Percentiles rank a stretch among this genome's conserved stretches.
Evolutionary conservation across 2,113 vertebrate genomes (phyloP).

Genomic region (Dermatemys mawii): DNA sequence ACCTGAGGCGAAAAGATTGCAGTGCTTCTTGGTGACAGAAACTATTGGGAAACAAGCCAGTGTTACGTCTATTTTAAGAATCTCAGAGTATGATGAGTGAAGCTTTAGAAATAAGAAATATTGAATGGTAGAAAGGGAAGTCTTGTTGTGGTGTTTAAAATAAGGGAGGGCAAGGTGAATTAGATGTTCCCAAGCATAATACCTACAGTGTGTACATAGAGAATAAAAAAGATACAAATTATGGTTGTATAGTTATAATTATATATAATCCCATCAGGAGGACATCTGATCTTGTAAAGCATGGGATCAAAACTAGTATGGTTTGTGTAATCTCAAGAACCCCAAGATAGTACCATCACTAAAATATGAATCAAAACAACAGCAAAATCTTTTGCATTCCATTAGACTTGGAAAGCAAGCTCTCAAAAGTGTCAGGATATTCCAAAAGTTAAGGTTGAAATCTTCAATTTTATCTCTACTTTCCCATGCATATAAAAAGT

Average conservation of each 20-base stretch:
- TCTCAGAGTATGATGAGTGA: neutral
- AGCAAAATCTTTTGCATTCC: neutral
- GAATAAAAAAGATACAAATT: neutral
- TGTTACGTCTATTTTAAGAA: neutral
- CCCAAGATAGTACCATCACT: neutral
- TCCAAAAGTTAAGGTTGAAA: neutral
- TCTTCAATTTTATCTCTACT: neutral
- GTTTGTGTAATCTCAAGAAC: neutral
- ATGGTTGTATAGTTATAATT: neutral
- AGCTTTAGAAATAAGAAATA: neutral
- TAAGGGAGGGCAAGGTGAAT: neutral
- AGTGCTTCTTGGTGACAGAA: neutral
- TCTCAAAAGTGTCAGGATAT: neutral
- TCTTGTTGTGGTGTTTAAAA: accelerated
- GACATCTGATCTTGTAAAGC: neutral
- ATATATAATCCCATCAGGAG: neutral
- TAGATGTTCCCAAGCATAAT: neutral
- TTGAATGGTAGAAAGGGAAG: neutral
- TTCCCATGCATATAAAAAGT: neutral
- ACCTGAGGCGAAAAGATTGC: neutral
- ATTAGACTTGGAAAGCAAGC: neutral
- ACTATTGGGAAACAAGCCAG: neutral
- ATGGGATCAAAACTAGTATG: neutral
- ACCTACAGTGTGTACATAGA: accelerated
- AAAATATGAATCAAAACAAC: neutral